Evolutionary conservation across 2,888 invertebrate species (phyloP).

Genomic region (Pterostichus madidus): DNA sequence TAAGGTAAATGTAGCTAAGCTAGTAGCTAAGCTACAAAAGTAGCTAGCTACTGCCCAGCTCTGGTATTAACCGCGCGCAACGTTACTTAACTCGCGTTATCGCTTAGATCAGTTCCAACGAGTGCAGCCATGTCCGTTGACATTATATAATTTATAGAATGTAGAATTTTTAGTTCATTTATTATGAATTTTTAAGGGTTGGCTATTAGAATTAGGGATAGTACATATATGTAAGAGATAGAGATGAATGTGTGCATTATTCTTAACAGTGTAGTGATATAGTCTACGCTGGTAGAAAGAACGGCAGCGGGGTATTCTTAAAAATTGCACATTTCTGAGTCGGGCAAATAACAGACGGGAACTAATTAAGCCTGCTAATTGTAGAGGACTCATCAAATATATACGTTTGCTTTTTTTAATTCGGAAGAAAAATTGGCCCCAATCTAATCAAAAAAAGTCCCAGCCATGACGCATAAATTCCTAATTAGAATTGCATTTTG

Average conservation of each 20-base stretch:
- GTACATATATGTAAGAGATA: too few species aligned
- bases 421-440: conserved; percentile 75
- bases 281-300: not conserved
- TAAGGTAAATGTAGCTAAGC: too few species aligned
- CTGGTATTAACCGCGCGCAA: too few species aligned
- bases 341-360: conserved; percentile 67
- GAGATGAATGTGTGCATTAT: not conserved
- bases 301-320: conserved; percentile 40
- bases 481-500: conserved; percentile 73
- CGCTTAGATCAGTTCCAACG: too few species aligned
- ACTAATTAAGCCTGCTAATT: conserved; percentile 73
- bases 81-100: too few species aligned
- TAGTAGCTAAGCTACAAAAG: too few species aligned
- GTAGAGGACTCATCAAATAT: conserved; percentile 75
- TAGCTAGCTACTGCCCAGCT: too few species aligned
- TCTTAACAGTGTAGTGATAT: conserved; percentile 46
- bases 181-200: too few species aligned
- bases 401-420: conserved; percentile 74
- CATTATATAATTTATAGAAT: too few species aligned
- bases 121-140: too few species aligned
- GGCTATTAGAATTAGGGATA: not conserved
- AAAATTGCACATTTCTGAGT: conserved; percentile 63
- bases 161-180: too few species aligned
- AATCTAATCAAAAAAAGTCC: conserved; percentile 74
- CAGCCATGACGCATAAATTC: conserved; percentile 74